These are phyloP conservation scores for Macheiramphus alcinus DNA, from an alignment of 2,113 vertebrate species.

Conservation along the genomic window DNA sequence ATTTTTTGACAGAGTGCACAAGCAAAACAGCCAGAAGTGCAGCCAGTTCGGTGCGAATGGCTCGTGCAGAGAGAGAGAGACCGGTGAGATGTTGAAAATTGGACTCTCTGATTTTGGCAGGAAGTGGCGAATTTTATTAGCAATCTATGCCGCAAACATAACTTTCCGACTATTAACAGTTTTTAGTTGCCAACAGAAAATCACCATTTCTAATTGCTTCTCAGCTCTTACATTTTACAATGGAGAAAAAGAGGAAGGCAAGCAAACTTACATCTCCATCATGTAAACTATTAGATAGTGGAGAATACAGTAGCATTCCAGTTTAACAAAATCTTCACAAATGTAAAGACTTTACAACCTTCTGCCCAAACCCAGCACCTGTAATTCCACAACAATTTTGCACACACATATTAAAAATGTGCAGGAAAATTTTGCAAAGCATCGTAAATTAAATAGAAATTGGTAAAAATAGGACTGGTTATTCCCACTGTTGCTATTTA, in stretches of 20 bases:
- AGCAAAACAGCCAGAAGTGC: slow-evolving; percentile 68
- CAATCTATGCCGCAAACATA: slow-evolving; percentile 65
- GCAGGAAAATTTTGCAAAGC: background rate
- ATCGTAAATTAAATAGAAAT: background rate
- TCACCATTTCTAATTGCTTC: slow-evolving; percentile 67
- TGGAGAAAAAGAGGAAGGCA: background rate
- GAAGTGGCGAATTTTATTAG: slow-evolving; percentile 75
- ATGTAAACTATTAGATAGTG: background rate
- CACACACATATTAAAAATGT: background rate
- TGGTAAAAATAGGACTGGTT: background rate
- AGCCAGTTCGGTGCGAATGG: slow-evolving; percentile 36
- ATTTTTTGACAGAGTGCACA: slow-evolving; percentile 69
- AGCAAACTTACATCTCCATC: slow-evolving; percentile 7
- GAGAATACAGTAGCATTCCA: background rate
- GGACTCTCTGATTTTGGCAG: slow-evolving; percentile 75
- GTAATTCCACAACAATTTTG: background rate
- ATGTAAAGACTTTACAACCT: background rate
- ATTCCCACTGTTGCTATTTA: background rate
- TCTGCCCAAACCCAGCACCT: background rate
- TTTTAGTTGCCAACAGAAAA: slow-evolving; percentile 70
- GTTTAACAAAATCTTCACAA: background rate
- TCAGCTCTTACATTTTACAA: background rate
- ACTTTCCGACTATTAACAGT: slow-evolving; percentile 73
- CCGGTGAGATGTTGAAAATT: slow-evolving; percentile 68
- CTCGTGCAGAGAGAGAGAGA: slow-evolving; percentile 47